phyloP scores from a whole-genome alignment of 2,888 invertebrate genomes.

The Esperia sulphurella region DNA sequence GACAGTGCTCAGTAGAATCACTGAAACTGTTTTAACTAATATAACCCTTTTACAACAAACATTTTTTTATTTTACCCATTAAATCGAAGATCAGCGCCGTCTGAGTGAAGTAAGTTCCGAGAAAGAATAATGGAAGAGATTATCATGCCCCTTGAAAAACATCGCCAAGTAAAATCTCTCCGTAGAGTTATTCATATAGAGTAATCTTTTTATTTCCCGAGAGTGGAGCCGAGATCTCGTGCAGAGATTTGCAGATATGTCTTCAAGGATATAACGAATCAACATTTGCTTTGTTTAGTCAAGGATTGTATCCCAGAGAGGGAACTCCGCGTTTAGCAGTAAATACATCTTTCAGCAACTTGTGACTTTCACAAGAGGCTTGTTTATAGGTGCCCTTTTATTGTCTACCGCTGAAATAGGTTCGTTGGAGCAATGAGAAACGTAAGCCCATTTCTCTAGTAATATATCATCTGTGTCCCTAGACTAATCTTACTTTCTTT shows the following conservation, averaged over 20 bases:
- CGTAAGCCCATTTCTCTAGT: constrained; percentile 9
- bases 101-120: constrained; percentile 42
- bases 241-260: constrained; percentile 50
- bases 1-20: not conserved
- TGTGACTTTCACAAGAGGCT: constrained; percentile 24
- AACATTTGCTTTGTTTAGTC: constrained; percentile 39
- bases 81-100: constrained; percentile 35
- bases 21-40: not conserved
- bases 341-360: constrained; percentile 38
- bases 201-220: constrained; percentile 60
- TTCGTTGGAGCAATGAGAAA: not conserved
- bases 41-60: constrained; percentile 4
- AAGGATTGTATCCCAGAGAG: constrained; percentile 17
- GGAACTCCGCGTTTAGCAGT: constrained; percentile 37
- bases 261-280: constrained; percentile 43
- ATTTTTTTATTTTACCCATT: constrained; percentile 27
- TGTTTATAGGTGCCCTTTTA: constrained; percentile 30
- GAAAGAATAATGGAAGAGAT: constrained; percentile 56
- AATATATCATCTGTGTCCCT: constrained; percentile 7
- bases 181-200: constrained; percentile 53
- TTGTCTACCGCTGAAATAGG: constrained; percentile 21
- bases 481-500: constrained; percentile 4
- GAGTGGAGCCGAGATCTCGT: constrained; percentile 36
- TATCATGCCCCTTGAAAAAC: constrained; percentile 58
- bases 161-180: constrained; percentile 36